Percentiles rank a stretch among this genome's conserved stretches.
Conservation (phyloP, 2,113 vertebrate species). For the Burhinus oedicnemus region DNA sequence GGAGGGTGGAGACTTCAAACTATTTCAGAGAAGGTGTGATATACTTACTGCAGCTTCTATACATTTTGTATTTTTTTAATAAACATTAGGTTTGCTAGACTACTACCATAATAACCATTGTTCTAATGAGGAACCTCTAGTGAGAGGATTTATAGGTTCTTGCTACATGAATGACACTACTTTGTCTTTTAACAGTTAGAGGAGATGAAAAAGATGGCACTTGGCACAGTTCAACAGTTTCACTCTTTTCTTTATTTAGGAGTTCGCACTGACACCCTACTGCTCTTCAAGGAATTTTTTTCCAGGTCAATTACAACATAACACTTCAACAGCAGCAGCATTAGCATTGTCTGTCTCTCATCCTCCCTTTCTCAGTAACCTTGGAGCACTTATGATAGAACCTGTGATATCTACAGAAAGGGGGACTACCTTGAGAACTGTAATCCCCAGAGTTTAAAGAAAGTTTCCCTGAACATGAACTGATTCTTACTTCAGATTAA, state of each 20-base stretch:
- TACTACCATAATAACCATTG: background rate
- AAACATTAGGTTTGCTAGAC: background rate
- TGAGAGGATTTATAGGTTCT: background rate
- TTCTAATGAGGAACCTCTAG: background rate
- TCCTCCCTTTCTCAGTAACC: background rate
- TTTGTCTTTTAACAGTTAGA: background rate
- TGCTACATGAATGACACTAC: background rate
- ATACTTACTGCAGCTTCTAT: background rate
- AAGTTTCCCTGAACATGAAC: background rate
- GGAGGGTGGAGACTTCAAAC: background rate
- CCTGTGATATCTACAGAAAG: background rate
- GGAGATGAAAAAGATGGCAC: background rate
- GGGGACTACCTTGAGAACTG: background rate
- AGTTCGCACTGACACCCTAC: slow-evolving; percentile 12
- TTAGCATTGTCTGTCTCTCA: slow-evolving; percentile 29
- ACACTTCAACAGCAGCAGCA: slow-evolving; percentile 7
- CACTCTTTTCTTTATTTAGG: slow-evolving; percentile 24
- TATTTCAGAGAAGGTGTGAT: background rate
- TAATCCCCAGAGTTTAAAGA: background rate
- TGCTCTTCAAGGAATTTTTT: slow-evolving; percentile 49
- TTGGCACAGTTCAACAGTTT: background rate
- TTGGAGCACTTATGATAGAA: background rate
- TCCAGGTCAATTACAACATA: slow-evolving; percentile 47
- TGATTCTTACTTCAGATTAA: slow-evolving; percentile 46
- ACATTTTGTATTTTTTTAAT: background rate